A percentile compares a stretch with the other conserved stretches of the same genome.
phyloP scores from a whole-genome alignment of 1,140 invertebrate species.

The Planococcus citri region DNA sequence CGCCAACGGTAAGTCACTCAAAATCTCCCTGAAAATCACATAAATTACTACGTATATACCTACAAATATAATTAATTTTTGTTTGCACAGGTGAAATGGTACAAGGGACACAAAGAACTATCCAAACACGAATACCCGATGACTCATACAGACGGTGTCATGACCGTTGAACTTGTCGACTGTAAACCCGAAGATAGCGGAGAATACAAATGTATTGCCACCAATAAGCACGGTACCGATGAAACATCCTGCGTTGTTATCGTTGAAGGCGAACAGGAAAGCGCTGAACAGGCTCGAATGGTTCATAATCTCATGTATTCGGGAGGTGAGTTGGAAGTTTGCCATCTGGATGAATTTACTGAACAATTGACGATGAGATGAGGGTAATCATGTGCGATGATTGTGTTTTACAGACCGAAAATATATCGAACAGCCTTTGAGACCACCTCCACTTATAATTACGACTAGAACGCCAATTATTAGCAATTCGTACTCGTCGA shows the following conservation, averaged over 20 bases:
- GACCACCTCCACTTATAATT: constrained; percentile 57
- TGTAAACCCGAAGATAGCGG: constrained; percentile 90
- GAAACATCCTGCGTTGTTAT: constrained; percentile 92
- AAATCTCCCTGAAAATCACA: neutral
- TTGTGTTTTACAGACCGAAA: constrained; percentile 46
- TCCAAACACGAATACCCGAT: constrained; percentile 81
- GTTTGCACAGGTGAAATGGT: constrained; percentile 58
- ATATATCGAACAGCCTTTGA: constrained; percentile 66
- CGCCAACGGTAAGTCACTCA: constrained; percentile 57
- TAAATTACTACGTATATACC: neutral
- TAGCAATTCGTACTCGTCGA: constrained; percentile 4
- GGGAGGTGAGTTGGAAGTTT: constrained; percentile 43
- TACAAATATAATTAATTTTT: neutral
- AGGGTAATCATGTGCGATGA: too few relatives aligned
- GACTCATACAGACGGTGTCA: constrained; percentile 81
- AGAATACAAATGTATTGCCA: constrained; percentile 86
- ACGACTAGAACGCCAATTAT: constrained; percentile 43
- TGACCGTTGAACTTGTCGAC: constrained; percentile 90
- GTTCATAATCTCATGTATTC: constrained; percentile 76
- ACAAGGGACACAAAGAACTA: constrained; percentile 82
- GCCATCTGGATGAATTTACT: too few relatives aligned
- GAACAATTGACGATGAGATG: too few relatives aligned
- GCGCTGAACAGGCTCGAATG: constrained; percentile 62
- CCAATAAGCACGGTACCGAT: constrained; percentile 81
- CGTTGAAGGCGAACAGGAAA: constrained; percentile 77